These are phyloP conservation scores for Catharus ustulatus DNA, from an alignment of 2,797 vertebrate species.

Conservation along the genomic window DNA sequence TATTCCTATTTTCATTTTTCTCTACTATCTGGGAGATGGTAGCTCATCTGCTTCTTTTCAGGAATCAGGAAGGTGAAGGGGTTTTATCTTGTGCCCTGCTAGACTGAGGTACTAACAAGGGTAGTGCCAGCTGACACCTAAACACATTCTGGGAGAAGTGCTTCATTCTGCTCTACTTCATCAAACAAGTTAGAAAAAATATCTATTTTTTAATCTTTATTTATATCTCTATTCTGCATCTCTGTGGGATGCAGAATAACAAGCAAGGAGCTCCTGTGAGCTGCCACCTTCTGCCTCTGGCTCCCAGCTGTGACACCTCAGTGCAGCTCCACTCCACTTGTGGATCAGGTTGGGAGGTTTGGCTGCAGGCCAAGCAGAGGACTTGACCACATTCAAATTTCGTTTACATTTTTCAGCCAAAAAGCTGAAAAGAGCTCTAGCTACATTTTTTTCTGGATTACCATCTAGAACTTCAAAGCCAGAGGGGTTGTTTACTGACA, in stretches of 20 bases:
- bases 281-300: neutral
- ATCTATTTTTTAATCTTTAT: neutral
- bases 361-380: neutral
- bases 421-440: neutral
- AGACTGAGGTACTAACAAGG: neutral
- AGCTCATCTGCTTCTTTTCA: neutral
- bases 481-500: neutral
- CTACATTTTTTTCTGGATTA: neutral
- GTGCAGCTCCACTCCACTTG: neutral
- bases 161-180: neutral
- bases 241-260: neutral
- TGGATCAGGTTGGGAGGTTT: neutral
- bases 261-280: neutral
- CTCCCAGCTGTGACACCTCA: neutral
- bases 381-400: neutral
- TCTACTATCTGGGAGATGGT: neutral
- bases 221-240: too few relatives aligned
- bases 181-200: neutral
- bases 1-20: neutral
- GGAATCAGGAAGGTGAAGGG: neutral
- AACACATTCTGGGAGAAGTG: neutral
- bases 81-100: neutral
- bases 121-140: neutral
- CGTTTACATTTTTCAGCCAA: neutral
- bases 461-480: neutral